A percentile compares a stretch with the other conserved stretches of the same genome.
phyloP scores from a whole-genome alignment of 1,140 invertebrate species.

The Mycetomoellerius zeteki region DNA sequence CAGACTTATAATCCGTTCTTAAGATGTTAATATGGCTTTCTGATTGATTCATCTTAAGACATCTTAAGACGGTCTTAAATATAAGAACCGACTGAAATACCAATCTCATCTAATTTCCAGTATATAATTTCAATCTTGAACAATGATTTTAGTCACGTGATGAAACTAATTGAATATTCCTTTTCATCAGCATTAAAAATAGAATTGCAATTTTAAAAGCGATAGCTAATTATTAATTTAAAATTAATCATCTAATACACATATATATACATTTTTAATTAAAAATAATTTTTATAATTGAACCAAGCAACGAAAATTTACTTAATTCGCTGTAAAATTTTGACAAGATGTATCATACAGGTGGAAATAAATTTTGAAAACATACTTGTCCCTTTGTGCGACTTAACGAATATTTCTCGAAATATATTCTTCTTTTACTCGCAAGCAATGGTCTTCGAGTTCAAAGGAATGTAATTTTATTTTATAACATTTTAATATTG shows the following conservation, averaged over 20 bases:
- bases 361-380: conserved; percentile 6
- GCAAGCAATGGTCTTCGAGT: conserved; percentile 25
- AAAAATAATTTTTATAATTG: background rate
- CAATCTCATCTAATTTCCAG: background rate
- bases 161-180: background rate
- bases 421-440: conserved; percentile 1
- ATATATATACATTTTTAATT: background rate
- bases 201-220: background rate
- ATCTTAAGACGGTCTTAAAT: too few species aligned
- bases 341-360: background rate
- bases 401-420: background rate
- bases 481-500: conserved; percentile 37
- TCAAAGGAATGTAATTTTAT: conserved; percentile 50
- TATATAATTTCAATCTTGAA: background rate
- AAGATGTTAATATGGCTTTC: too few species aligned
- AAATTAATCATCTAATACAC: background rate
- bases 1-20: too few species aligned
- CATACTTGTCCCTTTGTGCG: background rate
- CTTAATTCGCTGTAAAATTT: background rate
- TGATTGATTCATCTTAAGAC: too few species aligned
- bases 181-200: background rate
- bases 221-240: background rate
- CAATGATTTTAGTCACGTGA: background rate
- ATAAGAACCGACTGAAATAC: too few species aligned
- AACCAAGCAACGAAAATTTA: background rate